A percentile compares a stretch with the other conserved stretches of the same genome.
These are phyloP conservation scores for Lingula anatina DNA, from an alignment of 2,888 invertebrate species.

Conservation along the genomic window DNA sequence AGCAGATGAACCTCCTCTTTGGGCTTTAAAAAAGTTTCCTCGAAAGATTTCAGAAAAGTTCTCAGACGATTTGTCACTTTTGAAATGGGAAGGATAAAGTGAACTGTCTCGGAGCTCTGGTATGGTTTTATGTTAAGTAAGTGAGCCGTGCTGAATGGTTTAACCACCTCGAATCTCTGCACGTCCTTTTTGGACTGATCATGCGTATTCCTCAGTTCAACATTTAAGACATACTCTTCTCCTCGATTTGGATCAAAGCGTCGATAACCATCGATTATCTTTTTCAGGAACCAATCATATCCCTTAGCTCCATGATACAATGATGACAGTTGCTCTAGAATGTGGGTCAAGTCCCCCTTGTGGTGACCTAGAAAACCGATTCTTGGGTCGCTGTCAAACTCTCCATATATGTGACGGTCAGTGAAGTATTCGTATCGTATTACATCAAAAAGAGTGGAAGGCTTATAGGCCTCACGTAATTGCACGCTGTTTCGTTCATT, in stretches of 20 bases:
- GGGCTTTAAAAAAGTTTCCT: slow-evolving; percentile 8
- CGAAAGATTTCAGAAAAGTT: slow-evolving; percentile 11
- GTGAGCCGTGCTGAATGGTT: slow-evolving; percentile 12
- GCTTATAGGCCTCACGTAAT: slow-evolving; percentile 7
- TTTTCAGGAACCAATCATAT: background rate
- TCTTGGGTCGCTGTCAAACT: slow-evolving; percentile 12
- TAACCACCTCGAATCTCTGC: slow-evolving; percentile 11
- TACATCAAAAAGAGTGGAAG: slow-evolving; percentile 10
- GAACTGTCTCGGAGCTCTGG: slow-evolving; percentile 6
- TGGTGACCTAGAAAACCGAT: slow-evolving; percentile 11
- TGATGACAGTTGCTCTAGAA: slow-evolving; percentile 7
- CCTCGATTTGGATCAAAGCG: slow-evolving; percentile 14
- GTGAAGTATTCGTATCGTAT: slow-evolving; percentile 14
- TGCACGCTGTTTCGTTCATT: too few relatives aligned
- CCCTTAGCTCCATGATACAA: slow-evolving; percentile 7
- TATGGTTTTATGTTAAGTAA: slow-evolving; percentile 1
- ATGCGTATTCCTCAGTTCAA: slow-evolving; percentile 2
- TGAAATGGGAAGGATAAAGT: slow-evolving; percentile 13
- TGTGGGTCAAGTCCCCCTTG: slow-evolving; percentile 13
- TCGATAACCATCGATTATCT: slow-evolving; percentile 10
- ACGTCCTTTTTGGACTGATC: background rate
- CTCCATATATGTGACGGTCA: slow-evolving; percentile 5
- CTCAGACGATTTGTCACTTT: slow-evolving; percentile 3
- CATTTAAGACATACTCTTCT: slow-evolving; percentile 12
- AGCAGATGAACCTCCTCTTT: slow-evolving; percentile 9